phyloP scores from a whole-genome alignment of 2,888 invertebrate species.

The Volucella zonaria region DNA sequence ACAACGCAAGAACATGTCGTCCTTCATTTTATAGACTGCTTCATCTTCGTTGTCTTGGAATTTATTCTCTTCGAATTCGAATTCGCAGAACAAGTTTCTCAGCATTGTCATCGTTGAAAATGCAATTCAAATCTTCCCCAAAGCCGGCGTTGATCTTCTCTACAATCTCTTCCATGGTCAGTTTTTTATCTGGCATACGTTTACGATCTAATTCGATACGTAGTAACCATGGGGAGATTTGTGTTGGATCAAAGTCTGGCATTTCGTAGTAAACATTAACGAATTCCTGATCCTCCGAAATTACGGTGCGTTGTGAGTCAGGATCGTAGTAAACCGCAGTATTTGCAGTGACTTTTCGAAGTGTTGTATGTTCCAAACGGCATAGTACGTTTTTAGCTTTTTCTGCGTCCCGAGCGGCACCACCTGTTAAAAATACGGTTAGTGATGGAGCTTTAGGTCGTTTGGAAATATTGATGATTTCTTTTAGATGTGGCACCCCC shows the following conservation, averaged over 20 bases:
- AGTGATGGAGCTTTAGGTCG: conserved; percentile 99
- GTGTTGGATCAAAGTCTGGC: too few relatives aligned
- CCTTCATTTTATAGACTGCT: too few relatives aligned
- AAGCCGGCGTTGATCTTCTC: conserved; percentile 99
- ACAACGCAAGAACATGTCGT: too few relatives aligned
- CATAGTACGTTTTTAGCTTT: conserved; percentile 99
- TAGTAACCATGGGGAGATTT: conserved; percentile 98
- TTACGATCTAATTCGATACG: conserved; percentile 99
- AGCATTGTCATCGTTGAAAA: conserved; percentile 99
- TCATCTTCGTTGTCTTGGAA: too few relatives aligned
- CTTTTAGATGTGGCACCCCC: conserved; percentile 98
- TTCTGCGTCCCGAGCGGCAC: conserved; percentile 98
- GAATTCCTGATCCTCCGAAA: too few relatives aligned
- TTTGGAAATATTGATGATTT: conserved; percentile 99
- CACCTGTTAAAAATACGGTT: conserved; percentile 98
- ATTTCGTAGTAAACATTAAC: too few relatives aligned
- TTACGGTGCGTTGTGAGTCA: too few relatives aligned
- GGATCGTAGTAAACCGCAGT: too few relatives aligned
- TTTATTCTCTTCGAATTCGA: conserved; percentile 96
- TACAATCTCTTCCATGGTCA: conserved; percentile 99
- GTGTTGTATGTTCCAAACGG: conserved; percentile 98
- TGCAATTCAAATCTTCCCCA: too few relatives aligned
- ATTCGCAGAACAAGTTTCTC: conserved; percentile 98
- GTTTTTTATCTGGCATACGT: conserved; percentile 99
- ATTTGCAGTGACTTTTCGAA: too few relatives aligned